Evolutionary conservation across 2,888 invertebrate genomes (phyloP), one percentile per base, ranked within the genome.

Genomic region (Metalampra italica): DNA sequence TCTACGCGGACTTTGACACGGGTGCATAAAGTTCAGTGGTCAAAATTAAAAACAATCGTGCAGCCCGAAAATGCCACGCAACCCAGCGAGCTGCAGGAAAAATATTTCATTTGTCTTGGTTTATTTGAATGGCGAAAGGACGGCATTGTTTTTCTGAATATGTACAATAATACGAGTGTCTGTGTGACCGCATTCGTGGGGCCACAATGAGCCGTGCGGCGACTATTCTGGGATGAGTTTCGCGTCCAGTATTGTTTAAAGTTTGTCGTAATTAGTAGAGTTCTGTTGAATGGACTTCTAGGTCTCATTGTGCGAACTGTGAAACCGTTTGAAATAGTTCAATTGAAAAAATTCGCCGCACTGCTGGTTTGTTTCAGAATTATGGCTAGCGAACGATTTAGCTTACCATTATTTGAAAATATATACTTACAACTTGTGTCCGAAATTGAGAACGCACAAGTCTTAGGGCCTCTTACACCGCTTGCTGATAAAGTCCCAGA

Each of bases 181-280:
- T 75, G 78, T 82, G 82, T 82, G 86, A 82, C 86, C 86, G 87
- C 86, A 82, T 86, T 87, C 79, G 80, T 73, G 75, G 76, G 64
- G 62, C 71, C 73, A 87, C 87, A 87, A 87, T 87, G 82, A 83
- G 71, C 78, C 71, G 69, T 72, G 70, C 74, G 74, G 77, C 72
- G 79, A 79, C 82, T 81, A 78, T 82, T 78, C 84, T 76, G 77
- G 82, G 82, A 84, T 83, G 85, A 87, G 85, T 85, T 87, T 84
- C 74, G 76, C 77, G 85, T 86, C 86, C 85, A 86, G 85, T 85
- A 88, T 88, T 88, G 87, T 88, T 88, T 82, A 85, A 87, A 88
- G 85, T 87, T 88, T 82, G 86, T 83, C 81, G 84, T 88, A 88
- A 88, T 88, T 88, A 88, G 86, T 84, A 78, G 76, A 84, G 83